Evolutionary conservation across 2,113 vertebrate genomes (phyloP).

Genomic region (Phyllopteryx taeniolatus): DNA sequence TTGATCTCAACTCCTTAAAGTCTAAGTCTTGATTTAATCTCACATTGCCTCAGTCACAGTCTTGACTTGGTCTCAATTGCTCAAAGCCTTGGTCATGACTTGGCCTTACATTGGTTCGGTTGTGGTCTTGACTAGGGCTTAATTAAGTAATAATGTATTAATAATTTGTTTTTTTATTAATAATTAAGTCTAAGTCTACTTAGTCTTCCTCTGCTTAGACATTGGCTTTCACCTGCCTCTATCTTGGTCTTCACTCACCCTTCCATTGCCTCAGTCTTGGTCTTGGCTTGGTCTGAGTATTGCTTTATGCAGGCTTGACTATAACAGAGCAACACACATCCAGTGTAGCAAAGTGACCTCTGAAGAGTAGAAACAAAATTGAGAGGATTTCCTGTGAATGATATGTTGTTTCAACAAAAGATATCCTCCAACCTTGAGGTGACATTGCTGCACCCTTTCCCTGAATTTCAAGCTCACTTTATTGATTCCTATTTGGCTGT

Average conservation of each 20-base stretch:
- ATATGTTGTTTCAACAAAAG: slow-evolving; percentile 45
- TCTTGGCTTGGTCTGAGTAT: not conserved
- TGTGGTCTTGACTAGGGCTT: not conserved
- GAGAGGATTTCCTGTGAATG: slow-evolving; percentile 23
- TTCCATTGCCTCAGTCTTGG: not conserved
- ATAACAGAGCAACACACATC: slow-evolving; percentile 25
- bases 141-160: not conserved
- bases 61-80: too few species aligned
- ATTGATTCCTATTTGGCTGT: slow-evolving; percentile 26
- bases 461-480: slow-evolving; percentile 18
- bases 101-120: not conserved
- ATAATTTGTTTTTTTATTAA: not conserved
- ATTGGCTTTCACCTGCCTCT: not conserved
- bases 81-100: not conserved
- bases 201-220: not conserved
- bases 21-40: not conserved
- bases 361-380: slow-evolving; percentile 40
- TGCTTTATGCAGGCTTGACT: not conserved
- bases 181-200: not conserved
- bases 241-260: not conserved
- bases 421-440: slow-evolving; percentile 35
- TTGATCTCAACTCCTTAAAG: too few species aligned
- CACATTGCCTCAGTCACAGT: too few species aligned
- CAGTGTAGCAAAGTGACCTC: slow-evolving; percentile 36
- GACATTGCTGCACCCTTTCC: slow-evolving; percentile 17